Evolutionary conservation across 2,113 vertebrate genomes (phyloP).

Genomic region (Spilogale gracilis): DNA sequence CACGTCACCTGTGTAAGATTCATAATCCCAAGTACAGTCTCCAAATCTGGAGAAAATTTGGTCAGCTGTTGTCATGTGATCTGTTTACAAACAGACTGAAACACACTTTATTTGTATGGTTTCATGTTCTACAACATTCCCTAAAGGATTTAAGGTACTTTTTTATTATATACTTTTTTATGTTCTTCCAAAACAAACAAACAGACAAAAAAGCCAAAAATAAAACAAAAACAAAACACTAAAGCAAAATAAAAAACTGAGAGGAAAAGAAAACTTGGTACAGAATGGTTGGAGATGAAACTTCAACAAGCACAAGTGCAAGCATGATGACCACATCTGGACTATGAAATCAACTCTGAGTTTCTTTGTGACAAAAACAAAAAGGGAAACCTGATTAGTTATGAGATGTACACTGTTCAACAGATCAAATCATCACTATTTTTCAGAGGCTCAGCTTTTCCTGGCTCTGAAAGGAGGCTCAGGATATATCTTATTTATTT

Average conservation of each 20-base stretch:
- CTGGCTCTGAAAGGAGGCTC: background rate
- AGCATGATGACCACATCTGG: background rate
- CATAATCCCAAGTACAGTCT: background rate
- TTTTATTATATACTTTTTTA: background rate
- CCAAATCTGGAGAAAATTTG: background rate
- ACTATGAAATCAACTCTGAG: background rate
- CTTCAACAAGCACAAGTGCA: background rate
- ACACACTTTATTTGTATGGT: background rate
- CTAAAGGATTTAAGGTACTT: background rate
- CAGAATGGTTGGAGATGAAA: background rate
- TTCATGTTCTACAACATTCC: background rate
- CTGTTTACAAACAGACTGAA: background rate
- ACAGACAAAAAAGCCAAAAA: background rate
- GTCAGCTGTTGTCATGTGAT: background rate
- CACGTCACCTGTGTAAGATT: background rate
- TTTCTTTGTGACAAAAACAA: background rate
- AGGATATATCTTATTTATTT: background rate
- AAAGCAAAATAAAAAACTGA: slow-evolving; percentile 13
- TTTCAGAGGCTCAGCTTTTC: background rate
- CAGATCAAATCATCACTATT: background rate
- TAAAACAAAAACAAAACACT: background rate
- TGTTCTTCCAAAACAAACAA: background rate
- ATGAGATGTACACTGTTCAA: background rate
- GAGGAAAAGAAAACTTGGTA: background rate
- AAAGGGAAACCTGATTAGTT: background rate